Base-by-base conservation (phyloP, 2,113 vertebrate genomes). In the Turnix velox region DNA sequence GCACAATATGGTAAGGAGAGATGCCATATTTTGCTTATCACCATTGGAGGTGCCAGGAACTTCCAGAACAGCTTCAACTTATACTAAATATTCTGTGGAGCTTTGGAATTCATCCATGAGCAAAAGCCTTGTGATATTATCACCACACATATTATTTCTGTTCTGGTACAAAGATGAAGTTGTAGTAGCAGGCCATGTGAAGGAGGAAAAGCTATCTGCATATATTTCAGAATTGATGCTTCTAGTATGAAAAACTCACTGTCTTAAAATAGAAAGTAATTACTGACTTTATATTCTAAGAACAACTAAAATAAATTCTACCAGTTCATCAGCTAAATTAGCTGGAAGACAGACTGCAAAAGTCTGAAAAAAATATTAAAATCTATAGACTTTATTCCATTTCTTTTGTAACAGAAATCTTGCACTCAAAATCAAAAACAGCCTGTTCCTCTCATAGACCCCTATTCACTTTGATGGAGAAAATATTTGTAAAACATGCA, bases 11-110 rank as follows among this genome's bases (percentile, higher is more conserved):
- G 88, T 89, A 87, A 86, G 35, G 33, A 94, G 71, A 85, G 12
- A 84, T 92, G 62, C 42, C 88, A 74, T 91, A 82, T 84, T 97
- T 94, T 91, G 59, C 72, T 94, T 94, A 81, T 88, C 72, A 76
- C 63, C 12, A 6, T 12, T 65, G 23, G n/a, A 87, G 42, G 40
- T 87, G 72, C 85, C 89, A 95, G 91, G 74, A 94, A 88, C 71
- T 90, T 89, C 87, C 83, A 95, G 81, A 95, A 77, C 72, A 94
- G 39, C 42, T 89, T 87, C 72, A 85, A 90, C 18, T 88, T 84
- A 49, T 12, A 84, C 59, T 51, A 95, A 96, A 86, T 91, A 90
- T 63, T 95, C 92, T 84, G 68, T 66, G 23, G 52, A 43, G 42
- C 63, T 89, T 78, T 92, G 94, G 77, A 95, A 78, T 88, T 76